phyloP scores from a whole-genome alignment of 2,113 vertebrate genomes.

The Thryonomys swinderianus region DNA sequence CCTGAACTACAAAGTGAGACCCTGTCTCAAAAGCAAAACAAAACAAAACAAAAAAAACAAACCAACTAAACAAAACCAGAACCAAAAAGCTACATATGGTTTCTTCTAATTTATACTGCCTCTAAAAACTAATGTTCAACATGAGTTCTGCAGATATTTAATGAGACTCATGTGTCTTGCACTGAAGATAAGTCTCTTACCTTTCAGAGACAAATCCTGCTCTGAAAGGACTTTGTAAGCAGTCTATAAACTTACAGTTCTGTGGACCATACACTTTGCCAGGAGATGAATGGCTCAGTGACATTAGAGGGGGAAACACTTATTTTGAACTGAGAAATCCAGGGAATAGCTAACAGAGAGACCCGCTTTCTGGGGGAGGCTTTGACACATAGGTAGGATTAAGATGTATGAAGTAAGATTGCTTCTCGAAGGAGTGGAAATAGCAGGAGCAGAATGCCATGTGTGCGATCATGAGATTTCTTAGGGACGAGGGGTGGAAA shows the following conservation, averaged over 20 bases:
- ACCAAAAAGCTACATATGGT: neutral
- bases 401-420: neutral
- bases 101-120: neutral
- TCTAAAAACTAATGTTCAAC: neutral
- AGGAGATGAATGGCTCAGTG: neutral
- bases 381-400: neutral
- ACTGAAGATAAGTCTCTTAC: neutral
- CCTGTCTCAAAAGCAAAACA: neutral
- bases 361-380: neutral
- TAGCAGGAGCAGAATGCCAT: neutral
- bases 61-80: neutral
- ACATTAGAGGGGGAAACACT: neutral
- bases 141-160: constrained; percentile 5
- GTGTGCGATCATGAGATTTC: neutral
- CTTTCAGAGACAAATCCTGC: neutral
- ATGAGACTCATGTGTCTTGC: neutral
- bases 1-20: no score
- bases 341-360: neutral
- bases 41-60: no score
- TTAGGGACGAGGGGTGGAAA: neutral
- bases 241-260: neutral
- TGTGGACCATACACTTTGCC: neutral
- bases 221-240: neutral
- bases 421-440: constrained; percentile 6
- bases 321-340: constrained; percentile 11